Base-by-base conservation (phyloP, 2,888 invertebrate genomes). In the Macrosiphum euphorbiae region DNA sequence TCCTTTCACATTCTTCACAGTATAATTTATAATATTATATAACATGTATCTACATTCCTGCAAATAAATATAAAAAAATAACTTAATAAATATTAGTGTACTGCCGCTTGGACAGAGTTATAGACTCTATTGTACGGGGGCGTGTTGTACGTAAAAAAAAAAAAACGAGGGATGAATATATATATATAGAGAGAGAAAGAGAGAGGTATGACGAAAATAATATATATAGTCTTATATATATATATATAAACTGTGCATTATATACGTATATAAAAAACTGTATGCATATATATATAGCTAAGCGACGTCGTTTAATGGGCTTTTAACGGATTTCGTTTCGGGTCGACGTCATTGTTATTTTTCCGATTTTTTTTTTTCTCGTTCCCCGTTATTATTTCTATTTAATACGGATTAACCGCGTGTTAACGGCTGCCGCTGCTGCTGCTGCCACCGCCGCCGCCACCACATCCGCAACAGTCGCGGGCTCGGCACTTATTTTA, bases 291-390 rank as follows among this genome's bases (percentile, higher is more conserved):
- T 78, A 78, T 35, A 67, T 55, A 28, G 13, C 85, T 85, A 90
- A 89, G 93, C 86, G 90, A 94, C 90, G 90, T 90, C 90, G 86
- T 94, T 94, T 94, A 94, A 90, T 94, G 85, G 90, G 90, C 90
- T 94, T 94, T 90, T 94, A 93, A 89, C 88, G 93, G 93, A 93
- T 93, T 93, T 93, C 26, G 44, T 84, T 93, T 58, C 84, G 89
- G 50, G 50, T 61, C 78, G 88, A 90, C 90, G 84, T 86, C 85
- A 86, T 87, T 90, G 94, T 94, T 90, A 35, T 94, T 86, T 86
- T 94, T 86, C 78, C 7, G 88, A 28, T 78, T 86, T 92, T 84
- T 88, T 88, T 88, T 84, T 10, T 86, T 50, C 20, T 35, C 55
- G 24, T 44, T 35, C 67, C 55, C 67, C 91, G 26, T 86, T 88